Conservation (phyloP, 2,113 vertebrate genomes). For the Cephalopholis sonnerati region DNA sequence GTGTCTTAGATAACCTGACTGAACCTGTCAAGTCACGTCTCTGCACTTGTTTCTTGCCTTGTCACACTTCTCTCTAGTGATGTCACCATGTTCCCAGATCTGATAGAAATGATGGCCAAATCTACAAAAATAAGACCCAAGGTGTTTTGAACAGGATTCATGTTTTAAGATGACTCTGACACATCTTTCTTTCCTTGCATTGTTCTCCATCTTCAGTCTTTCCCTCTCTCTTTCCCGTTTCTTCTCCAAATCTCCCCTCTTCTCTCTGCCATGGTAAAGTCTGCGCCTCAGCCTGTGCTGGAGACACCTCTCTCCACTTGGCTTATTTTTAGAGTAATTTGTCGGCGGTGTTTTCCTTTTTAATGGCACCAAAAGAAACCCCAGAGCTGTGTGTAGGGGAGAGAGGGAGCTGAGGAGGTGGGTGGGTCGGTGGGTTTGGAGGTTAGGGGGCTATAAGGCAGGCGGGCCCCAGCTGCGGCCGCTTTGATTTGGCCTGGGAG, state of each 20-base stretch:
- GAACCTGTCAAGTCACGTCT: not conserved
- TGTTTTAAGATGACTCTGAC: not conserved
- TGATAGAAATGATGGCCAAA: not conserved
- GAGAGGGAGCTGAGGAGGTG: conserved; percentile 39
- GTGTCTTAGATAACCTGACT: not conserved
- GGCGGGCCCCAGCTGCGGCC: conserved; percentile 79
- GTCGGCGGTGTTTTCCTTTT: conserved; percentile 75
- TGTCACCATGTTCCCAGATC: not conserved
- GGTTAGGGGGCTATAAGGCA: conserved; percentile 62
- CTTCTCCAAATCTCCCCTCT: not conserved
- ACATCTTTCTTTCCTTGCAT: not conserved
- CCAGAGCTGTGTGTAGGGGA: conserved; percentile 16
- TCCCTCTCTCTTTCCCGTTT: not conserved
- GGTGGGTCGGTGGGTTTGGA: conserved; percentile 33
- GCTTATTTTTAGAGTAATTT: conserved; percentile 79
- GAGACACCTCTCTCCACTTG: conserved; percentile 55
- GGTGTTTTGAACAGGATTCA: not conserved
- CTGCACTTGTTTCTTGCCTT: conserved; percentile 5
- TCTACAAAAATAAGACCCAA: not conserved
- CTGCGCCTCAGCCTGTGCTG: conserved; percentile 33
- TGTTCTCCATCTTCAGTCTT: not conserved
- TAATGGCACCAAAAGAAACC: conserved; percentile 68
- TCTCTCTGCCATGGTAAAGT: conserved; percentile 49
- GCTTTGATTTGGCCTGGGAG: conserved; percentile 83
- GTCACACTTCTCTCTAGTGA: not conserved